These are phyloP conservation scores for Dendrolimus pini DNA, from an alignment of 2,888 invertebrate species.

Conservation along the genomic window DNA sequence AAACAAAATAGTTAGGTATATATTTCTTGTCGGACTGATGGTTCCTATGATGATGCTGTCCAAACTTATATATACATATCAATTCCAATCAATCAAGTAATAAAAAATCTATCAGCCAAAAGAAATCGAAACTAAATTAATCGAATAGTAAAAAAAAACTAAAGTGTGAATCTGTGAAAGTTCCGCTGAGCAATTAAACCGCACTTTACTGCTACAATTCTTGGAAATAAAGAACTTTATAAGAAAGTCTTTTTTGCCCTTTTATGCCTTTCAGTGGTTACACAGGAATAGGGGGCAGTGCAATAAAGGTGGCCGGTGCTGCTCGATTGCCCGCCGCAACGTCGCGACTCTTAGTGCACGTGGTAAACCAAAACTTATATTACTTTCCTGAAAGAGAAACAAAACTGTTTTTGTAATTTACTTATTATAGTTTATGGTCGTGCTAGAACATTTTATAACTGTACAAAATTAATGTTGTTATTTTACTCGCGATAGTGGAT, in stretches of 20 bases:
- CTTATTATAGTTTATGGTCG: not conserved
- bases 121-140: constrained; percentile 58
- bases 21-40: too few species aligned
- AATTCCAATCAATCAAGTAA: too few species aligned
- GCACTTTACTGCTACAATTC: constrained; percentile 67
- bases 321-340: constrained; percentile 38
- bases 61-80: too few species aligned
- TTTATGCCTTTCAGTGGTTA: constrained; percentile 49
- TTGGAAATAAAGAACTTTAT: constrained; percentile 69
- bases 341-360: constrained; percentile 10
- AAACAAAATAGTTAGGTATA: too few species aligned
- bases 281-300: constrained; percentile 47
- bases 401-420: not conserved
- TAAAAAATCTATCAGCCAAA: constrained; percentile 17
- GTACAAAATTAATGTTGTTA: too few species aligned
- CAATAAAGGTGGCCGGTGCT: constrained; percentile 39
- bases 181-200: constrained; percentile 69
- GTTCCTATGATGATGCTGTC: too few species aligned
- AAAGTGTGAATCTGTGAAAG: constrained; percentile 49
- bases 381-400: constrained; percentile 17
- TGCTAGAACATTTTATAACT: too few species aligned
- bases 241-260: constrained; percentile 57
- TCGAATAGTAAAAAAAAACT: constrained; percentile 44
- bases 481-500: too few species aligned
- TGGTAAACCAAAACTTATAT: constrained; percentile 29